A percentile compares a stretch with the other conserved stretches of the same genome.
phyloP scores from a whole-genome alignment of 2,797 vertebrate species.

The Mormyrus proboscirostris region DNA sequence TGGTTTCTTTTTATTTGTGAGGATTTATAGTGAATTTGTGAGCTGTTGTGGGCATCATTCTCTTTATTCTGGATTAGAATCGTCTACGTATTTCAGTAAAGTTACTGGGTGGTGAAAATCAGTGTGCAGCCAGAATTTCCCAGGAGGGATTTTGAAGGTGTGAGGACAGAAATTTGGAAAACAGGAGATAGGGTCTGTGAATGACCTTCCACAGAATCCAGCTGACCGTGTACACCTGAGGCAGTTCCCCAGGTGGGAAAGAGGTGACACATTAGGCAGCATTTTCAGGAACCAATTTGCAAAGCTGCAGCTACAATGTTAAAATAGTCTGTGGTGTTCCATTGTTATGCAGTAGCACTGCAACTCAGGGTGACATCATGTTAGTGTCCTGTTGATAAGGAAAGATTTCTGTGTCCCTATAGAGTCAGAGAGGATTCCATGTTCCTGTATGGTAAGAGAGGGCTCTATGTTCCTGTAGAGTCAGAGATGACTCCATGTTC shows the following conservation, averaged over 20 bases:
- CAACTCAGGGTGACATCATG: neutral
- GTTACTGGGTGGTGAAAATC: neutral
- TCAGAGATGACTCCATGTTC: neutral
- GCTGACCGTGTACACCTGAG: neutral
- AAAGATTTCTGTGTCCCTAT: neutral
- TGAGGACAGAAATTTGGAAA: neutral
- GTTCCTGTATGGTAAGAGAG: neutral
- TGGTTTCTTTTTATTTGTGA: neutral
- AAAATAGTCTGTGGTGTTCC: neutral
- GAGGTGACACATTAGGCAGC: neutral
- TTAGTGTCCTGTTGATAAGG: neutral
- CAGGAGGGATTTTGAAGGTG: neutral
- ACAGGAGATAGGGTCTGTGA: neutral
- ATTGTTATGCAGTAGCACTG: neutral
- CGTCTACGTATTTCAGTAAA: too few species aligned
- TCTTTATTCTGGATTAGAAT: neutral
- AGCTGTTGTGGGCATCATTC: neutral
- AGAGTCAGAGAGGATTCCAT: neutral
- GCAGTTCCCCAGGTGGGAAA: neutral
- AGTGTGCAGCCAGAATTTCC: neutral
- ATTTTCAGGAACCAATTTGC: neutral
- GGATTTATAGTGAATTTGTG: neutral
- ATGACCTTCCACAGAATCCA: neutral
- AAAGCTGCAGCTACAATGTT: neutral
- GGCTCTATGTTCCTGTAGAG: neutral